These are phyloP conservation scores for Pachycephala philippinensis DNA, from an alignment of 2,113 vertebrate genomes.

Conservation along the genomic window DNA sequence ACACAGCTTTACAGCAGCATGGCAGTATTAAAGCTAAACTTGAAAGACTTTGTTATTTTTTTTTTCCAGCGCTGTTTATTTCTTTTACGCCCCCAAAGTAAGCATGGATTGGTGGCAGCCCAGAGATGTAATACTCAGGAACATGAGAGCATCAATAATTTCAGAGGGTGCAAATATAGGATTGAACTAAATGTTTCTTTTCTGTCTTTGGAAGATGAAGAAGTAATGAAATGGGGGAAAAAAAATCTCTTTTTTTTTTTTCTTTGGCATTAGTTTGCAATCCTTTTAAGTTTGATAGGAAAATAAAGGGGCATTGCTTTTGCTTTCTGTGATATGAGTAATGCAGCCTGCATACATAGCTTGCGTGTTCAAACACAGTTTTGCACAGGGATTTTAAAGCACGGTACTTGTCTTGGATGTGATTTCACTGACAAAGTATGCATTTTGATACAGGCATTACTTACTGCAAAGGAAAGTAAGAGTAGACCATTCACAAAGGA, in stretches of 20 bases:
- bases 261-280: neutral
- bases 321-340: neutral
- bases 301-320: neutral
- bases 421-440: neutral
- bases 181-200: neutral
- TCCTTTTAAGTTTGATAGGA: neutral
- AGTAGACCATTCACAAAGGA: neutral
- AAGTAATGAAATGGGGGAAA: neutral
- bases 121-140: neutral
- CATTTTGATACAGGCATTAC: neutral
- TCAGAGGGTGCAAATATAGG: neutral
- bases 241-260: neutral
- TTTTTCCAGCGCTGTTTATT: neutral
- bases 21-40: neutral
- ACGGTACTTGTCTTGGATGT: neutral
- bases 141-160: neutral
- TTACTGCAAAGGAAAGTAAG: neutral
- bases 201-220: neutral
- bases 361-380: neutral
- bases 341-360: neutral
- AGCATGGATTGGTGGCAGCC: neutral
- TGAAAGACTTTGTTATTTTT: neutral
- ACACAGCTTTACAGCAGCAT: neutral
- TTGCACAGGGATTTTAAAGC: neutral
- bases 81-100: neutral